phyloP scores from a whole-genome alignment of 2,113 vertebrate species.

The Archilochus colubris region DNA sequence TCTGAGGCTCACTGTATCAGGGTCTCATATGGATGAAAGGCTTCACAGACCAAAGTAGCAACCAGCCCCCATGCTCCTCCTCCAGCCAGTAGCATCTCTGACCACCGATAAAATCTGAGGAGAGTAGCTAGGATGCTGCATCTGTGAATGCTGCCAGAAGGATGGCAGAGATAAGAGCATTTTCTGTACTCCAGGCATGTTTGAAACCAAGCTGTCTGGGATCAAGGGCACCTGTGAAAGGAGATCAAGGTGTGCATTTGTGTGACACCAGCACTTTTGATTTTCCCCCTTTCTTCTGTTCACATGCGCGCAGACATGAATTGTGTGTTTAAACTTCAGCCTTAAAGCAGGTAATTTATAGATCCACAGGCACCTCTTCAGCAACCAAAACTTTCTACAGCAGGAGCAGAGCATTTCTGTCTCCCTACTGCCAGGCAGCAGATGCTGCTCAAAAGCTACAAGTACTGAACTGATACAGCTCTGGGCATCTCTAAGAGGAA shows the following conservation, averaged over 20 bases:
- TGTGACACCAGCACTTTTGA: not conserved
- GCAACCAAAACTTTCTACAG: not conserved
- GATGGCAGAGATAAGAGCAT: constrained; percentile 24
- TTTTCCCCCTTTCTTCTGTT: not conserved
- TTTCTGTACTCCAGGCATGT: not conserved
- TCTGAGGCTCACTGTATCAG: not conserved
- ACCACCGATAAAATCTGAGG: not conserved
- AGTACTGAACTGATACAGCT: not conserved
- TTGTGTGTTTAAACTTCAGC: not conserved
- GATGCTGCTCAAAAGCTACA: constrained; percentile 17
- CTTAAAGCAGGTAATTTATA: not conserved
- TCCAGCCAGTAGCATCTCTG: not conserved
- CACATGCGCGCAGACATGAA: not conserved
- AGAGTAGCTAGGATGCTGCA: not conserved
- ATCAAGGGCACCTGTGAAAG: constrained; percentile 26
- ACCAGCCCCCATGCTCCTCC: rapidly evolving
- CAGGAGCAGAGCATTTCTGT: not conserved
- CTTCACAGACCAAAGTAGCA: not conserved
- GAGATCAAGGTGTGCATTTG: not conserved
- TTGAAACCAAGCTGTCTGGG: constrained; percentile 5
- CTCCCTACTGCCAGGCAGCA: not conserved
- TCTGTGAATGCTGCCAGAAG: not conserved
- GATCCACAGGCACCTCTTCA: not conserved
- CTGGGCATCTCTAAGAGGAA: not conserved
- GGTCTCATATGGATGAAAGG: not conserved